Base-by-base conservation (phyloP, 2,113 vertebrate genomes). In the Semnornis frantzii region DNA sequence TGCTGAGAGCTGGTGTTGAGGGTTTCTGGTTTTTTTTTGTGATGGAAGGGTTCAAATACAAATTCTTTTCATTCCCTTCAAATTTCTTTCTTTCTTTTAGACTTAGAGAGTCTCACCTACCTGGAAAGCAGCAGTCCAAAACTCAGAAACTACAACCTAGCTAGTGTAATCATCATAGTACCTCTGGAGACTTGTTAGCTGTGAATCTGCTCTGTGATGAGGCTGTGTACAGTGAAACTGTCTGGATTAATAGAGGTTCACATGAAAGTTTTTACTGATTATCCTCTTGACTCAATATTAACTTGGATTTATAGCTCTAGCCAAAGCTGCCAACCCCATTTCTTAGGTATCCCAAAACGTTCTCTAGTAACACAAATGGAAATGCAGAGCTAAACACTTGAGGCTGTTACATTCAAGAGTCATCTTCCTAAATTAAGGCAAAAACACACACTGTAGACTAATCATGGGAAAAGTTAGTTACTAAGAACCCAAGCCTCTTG, bases 341-440 rank as follows among this genome's bases (percentile, higher is more conserved):
- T 0, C 0, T 68, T 77, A 44, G 9, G 7, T 62, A 80, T 3
- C 4, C 28, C 55, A 21, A 42, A 39, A 24, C 25, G 4, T 39
- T 68, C 48, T 86, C 37, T 57, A 54, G 50, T 62, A 76, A 50
- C 18, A 76, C 11, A 64, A 68, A 25, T n/a, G 30, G 58, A 77
- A 72, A 91, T 16, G 27, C 5, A 59, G 50, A 90, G 9, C 13
- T 77, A 68, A 83, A 71, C 8, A 3, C 18, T 64, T 19, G 15
- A 54, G 34, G 20, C 1, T 65, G 7, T 34, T 28, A 34, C 6
- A 33, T 58, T 68, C 31, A 48, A 60, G 58, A 74, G 9, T 44
- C 31, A 54, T 89, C 28, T 72, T 7, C 18, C 5, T 62, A 21
- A 81, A 4, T 39, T 81, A 68, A 66, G 7, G 33, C 68, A 30